Base-by-base conservation (phyloP, 2,797 vertebrate species). In the Euphonia xanthogaster region DNA sequence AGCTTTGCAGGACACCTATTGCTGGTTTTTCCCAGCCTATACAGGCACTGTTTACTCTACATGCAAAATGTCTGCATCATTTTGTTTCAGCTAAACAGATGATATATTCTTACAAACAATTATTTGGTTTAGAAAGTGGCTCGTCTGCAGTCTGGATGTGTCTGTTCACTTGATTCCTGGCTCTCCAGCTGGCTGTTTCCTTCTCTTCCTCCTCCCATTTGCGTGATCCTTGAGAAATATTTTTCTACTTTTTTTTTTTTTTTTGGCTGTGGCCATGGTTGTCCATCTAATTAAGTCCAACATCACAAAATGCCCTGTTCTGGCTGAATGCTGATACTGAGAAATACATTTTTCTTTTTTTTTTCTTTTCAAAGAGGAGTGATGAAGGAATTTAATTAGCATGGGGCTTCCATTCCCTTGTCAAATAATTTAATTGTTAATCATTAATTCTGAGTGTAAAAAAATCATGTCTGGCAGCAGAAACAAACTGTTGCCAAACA, bases 381-480 rank as follows among this genome's bases (percentile, higher is more conserved):
- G 63, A 78, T 7, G 66, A 68, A 94, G 63, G 76, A 90, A 94
- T 94, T 96, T 88, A 95, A 94, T 95, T 94, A 96, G 35, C 91
- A 60, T 14, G 8, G 40, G 40, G n/a, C 79, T 14, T 86, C 73
- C 79, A 50, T 90, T 91, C 76, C 66, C 82, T 33, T 86, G 76
- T 95, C 87, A 94, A 94, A 93, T 90, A 76, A 81, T 70, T 75
- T 93, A 90, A 94, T 90, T 86, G 91, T 88, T 96, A 94, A 93
- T 94, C 76, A 90, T 96, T 91, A 93, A 88, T 93, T 94, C 79
- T 76, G 91, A 86, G 60, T n/a, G 60, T 33, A 62, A 81, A 65
- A 84, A 85, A 53, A 51, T 14, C 14, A 35, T 6, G 48, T 35
- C 58, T 96, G 89, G 58, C 82, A 86, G 82, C 73, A 88, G 61